Percentiles rank a stretch among this genome's conserved stretches.
Evolutionary conservation across 2,888 invertebrate genomes (phyloP).

Genomic region (Rhingia campestris): DNA sequence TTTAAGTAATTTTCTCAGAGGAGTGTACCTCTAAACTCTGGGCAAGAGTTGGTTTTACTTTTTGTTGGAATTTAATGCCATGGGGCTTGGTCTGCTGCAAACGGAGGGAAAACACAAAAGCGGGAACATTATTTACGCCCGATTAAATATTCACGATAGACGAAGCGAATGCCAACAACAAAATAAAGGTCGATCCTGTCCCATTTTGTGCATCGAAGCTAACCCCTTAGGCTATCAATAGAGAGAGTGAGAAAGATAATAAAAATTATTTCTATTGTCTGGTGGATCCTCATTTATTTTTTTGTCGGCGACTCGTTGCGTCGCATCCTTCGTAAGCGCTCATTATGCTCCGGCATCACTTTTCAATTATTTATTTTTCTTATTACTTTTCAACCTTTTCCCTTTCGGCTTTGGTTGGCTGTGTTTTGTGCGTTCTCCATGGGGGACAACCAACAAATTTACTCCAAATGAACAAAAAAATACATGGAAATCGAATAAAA

Average conservation of each 20-base stretch:
- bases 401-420: constrained; percentile 23
- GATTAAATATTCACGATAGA: constrained; percentile 73
- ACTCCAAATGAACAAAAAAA: constrained; percentile 19
- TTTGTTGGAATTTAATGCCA: constrained; percentile 61
- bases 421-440: constrained; percentile 5
- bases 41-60: constrained; percentile 12
- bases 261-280: constrained; percentile 44
- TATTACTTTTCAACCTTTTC: constrained; percentile 58
- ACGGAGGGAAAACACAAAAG: constrained; percentile 29
- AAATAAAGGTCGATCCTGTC: constrained; percentile 1
- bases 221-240: constrained; percentile 27
- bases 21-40: constrained; percentile 32
- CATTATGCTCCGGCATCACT: constrained; percentile 60
- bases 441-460: constrained; percentile 14
- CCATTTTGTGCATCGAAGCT: constrained; percentile 41
- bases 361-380: constrained; percentile 74
- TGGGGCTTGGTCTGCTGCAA: constrained; percentile 26
- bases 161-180: constrained; percentile 48
- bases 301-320: constrained; percentile 12
- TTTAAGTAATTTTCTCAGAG: constrained; percentile 66
- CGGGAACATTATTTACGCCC: constrained; percentile 66
- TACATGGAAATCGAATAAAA: constrained; percentile 23
- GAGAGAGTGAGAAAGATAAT: constrained; percentile 34
- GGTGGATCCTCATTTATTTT: background rate
- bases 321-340: constrained; percentile 55